Conservation (phyloP, 2,797 vertebrate species). For the Microcaecilia unicolor region DNA sequence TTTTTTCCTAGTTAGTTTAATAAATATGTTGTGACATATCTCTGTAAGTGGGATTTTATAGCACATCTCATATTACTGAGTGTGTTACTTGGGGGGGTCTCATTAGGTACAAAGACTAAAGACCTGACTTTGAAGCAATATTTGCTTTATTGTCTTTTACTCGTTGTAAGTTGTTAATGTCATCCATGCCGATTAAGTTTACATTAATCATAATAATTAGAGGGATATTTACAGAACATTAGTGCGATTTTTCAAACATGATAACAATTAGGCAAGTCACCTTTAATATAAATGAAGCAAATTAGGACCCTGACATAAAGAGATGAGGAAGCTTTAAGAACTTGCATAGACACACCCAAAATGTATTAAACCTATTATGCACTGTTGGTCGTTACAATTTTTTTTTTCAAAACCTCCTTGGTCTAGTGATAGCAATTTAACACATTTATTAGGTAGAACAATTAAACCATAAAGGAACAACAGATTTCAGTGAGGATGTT, state of each 20-base stretch:
- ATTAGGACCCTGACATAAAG: slow-evolving; percentile 42
- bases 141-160: slow-evolving; percentile 27
- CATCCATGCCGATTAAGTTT: slow-evolving; percentile 42
- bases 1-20: no score
- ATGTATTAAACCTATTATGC: no score
- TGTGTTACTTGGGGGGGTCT: slow-evolving; percentile 18
- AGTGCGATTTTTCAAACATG: slow-evolving; percentile 46
- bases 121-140: slow-evolving; percentile 30
- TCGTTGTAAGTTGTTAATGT: slow-evolving; percentile 45
- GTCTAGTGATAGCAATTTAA: background rate
- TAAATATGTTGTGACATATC: no score
- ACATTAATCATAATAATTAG: slow-evolving; percentile 56
- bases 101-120: slow-evolving; percentile 31
- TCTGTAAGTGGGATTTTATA: no score
- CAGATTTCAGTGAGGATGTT: no score
- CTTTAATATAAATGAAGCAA: slow-evolving; percentile 55
- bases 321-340: slow-evolving; percentile 29
- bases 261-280: slow-evolving; percentile 45
- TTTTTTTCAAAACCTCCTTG: slow-evolving; percentile 6
- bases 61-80: slow-evolving; percentile 21
- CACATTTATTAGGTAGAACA: no score
- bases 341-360: slow-evolving; percentile 23
- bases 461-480: no score
- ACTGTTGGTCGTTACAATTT: slow-evolving; percentile 21
- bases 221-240: slow-evolving; percentile 51